Evolutionary conservation across 2,888 invertebrate genomes (phyloP).

Genomic region (Xestia sexstrigata): DNA sequence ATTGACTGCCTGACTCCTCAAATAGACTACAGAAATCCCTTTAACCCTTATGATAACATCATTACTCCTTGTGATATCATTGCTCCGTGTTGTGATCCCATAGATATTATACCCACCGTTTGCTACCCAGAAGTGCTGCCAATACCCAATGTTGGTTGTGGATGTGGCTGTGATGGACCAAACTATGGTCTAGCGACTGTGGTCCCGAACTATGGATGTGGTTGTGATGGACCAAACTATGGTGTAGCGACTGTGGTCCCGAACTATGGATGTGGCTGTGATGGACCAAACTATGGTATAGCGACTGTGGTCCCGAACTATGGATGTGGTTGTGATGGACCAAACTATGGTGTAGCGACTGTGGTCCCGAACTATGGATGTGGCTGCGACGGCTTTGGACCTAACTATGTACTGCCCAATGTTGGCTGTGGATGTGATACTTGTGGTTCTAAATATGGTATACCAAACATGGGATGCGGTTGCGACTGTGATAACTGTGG

Average conservation of each 20-base stretch:
- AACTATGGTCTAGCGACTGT: not conserved
- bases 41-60: constrained; percentile 21
- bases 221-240: constrained; percentile 3
- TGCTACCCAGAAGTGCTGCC: constrained; percentile 53
- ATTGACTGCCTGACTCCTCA: constrained; percentile 47
- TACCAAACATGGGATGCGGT: constrained; percentile 18
- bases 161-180: constrained; percentile 16
- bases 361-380: constrained; percentile 18
- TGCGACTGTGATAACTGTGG: constrained; percentile 21
- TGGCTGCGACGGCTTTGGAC: constrained; percentile 17
- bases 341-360: constrained; percentile 7
- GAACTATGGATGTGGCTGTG: constrained; percentile 23
- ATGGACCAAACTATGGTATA: constrained; percentile 17
- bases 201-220: constrained; percentile 2
- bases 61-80: constrained; percentile 47
- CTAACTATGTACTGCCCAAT: constrained; percentile 24
- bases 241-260: constrained; percentile 8
- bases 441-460: not conserved
- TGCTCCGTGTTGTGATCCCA: constrained; percentile 41
- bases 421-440: constrained; percentile 33
- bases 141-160: constrained; percentile 32
- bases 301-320: constrained; percentile 1
- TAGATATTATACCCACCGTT: constrained; percentile 53
- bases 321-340: constrained; percentile 5
- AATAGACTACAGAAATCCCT: constrained; percentile 34